phyloP scores from a whole-genome alignment of 1,140 invertebrate species.

The Sminthurinus signatus region DNA sequence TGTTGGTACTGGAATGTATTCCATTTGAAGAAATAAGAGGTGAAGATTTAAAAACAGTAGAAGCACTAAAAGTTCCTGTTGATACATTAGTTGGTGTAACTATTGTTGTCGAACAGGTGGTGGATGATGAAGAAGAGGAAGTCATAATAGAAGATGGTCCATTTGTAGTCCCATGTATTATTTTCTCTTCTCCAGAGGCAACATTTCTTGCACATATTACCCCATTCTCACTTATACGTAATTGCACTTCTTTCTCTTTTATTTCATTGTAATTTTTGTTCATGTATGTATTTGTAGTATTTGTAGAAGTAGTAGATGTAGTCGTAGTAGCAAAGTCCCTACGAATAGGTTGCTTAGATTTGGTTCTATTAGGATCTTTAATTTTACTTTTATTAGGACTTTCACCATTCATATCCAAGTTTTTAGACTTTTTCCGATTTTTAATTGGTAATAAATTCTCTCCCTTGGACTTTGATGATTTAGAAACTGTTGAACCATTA shows the following conservation, averaged over 20 bases:
- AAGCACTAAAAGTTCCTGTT: neutral
- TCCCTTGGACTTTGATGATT: no score
- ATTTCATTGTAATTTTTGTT: no score
- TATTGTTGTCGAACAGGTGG: neutral
- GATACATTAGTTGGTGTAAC: neutral
- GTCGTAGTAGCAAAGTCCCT: neutral
- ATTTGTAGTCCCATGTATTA: constrained; percentile 16
- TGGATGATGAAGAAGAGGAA: neutral
- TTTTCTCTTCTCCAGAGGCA: constrained; percentile 36
- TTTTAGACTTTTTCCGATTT: no score
- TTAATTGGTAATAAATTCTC: no score
- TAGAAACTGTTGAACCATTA: no score
- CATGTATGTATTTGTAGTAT: constrained; percentile 41
- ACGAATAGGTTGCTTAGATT: constrained; percentile 33
- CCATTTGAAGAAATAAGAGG: no score
- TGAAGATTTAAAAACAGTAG: neutral
- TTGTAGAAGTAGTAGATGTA: neutral
- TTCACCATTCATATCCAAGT: no score
- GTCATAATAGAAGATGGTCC: neutral
- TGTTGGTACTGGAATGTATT: no score
- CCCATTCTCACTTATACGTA: constrained; percentile 62
- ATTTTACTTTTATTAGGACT: no score
- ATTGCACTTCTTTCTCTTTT: constrained; percentile 53
- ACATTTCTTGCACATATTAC: constrained; percentile 53
- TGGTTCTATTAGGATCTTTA: no score